Percentiles rank a stretch among this genome's conserved stretches.
Evolutionary conservation across 1,140 invertebrate species (phyloP).

Genomic region (Zaprionus capensis): DNA sequence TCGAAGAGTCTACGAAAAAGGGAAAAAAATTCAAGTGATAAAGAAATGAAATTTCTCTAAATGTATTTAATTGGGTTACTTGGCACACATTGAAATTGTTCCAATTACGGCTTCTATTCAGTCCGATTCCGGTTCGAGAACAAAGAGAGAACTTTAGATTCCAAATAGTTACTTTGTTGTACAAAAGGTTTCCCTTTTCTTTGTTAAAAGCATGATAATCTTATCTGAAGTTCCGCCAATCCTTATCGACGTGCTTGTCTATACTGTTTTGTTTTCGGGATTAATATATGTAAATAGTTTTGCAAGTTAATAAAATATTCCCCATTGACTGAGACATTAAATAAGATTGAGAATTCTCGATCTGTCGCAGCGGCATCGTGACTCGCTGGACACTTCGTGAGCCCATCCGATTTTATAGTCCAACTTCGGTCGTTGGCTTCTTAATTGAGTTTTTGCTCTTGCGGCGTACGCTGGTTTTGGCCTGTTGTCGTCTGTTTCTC

Average conservation of each 20-base stretch:
- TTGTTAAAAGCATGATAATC: background rate
- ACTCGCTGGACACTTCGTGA: slow-evolving; percentile 46
- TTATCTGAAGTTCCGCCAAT: background rate
- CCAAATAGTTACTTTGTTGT: background rate
- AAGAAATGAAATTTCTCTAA: slow-evolving; percentile 19
- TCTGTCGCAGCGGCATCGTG: slow-evolving; percentile 28
- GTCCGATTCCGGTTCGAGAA: slow-evolving; percentile 2
- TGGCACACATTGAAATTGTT: slow-evolving; percentile 2
- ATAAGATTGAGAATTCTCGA: slow-evolving; percentile 29
- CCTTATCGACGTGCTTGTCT: background rate
- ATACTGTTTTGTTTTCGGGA: background rate
- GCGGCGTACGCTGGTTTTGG: background rate
- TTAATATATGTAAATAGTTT: background rate
- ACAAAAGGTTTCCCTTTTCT: background rate
- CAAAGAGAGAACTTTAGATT: background rate
- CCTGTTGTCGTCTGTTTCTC: slow-evolving; percentile 1
- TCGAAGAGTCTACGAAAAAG: slow-evolving; percentile 2
- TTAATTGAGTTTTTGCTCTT: slow-evolving; percentile 38
- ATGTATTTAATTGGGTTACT: slow-evolving; percentile 55
- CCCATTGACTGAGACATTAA: slow-evolving; percentile 4
- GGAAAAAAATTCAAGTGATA: slow-evolving; percentile 24
- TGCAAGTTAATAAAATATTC: background rate
- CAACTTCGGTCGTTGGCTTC: slow-evolving; percentile 45
- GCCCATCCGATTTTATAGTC: slow-evolving; percentile 49
- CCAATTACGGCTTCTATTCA: slow-evolving; percentile 1